A percentile compares a stretch with the other conserved stretches of the same genome.
Conservation (phyloP, 2,113 vertebrate genomes). For the Lasiurus borealis region DNA sequence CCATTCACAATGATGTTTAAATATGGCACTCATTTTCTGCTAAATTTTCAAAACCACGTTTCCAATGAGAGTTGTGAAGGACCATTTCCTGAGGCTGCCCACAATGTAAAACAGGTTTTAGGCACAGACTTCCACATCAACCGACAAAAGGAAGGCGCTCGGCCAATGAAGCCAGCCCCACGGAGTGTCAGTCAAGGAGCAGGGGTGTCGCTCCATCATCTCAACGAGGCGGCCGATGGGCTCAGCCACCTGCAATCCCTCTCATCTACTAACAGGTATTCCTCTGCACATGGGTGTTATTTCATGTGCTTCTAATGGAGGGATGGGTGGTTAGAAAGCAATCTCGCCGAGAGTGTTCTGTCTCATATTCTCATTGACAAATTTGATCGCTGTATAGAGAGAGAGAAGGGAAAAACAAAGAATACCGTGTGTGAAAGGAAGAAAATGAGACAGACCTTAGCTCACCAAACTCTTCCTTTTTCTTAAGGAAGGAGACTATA, state of each 20-base stretch:
- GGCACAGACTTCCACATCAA: background rate
- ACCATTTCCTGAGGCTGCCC: slow-evolving; percentile 56
- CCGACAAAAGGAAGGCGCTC: slow-evolving; percentile 65
- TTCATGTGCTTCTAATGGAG: slow-evolving; percentile 60
- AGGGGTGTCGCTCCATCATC: background rate
- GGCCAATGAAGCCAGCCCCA: background rate
- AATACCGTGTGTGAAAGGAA: background rate
- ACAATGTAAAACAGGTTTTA: slow-evolving; percentile 74
- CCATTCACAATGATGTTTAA: slow-evolving; percentile 35
- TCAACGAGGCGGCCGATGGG: background rate
- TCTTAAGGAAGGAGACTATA: background rate
- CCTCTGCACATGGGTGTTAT: background rate
- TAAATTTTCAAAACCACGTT: slow-evolving; percentile 67
- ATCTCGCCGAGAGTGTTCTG: background rate
- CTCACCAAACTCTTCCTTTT: background rate
- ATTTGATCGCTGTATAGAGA: background rate
- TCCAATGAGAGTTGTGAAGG: slow-evolving; percentile 48
- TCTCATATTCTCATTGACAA: slow-evolving; percentile 9
- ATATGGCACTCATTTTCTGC: slow-evolving; percentile 21
- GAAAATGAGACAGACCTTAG: background rate
- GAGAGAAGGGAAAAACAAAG: background rate
- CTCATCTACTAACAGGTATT: background rate
- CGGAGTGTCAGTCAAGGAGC: slow-evolving; percentile 41
- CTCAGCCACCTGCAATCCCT: background rate
- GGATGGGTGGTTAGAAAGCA: background rate